Base-by-base conservation (phyloP, 2,797 vertebrate species). In the Diglossa cyanea region DNA sequence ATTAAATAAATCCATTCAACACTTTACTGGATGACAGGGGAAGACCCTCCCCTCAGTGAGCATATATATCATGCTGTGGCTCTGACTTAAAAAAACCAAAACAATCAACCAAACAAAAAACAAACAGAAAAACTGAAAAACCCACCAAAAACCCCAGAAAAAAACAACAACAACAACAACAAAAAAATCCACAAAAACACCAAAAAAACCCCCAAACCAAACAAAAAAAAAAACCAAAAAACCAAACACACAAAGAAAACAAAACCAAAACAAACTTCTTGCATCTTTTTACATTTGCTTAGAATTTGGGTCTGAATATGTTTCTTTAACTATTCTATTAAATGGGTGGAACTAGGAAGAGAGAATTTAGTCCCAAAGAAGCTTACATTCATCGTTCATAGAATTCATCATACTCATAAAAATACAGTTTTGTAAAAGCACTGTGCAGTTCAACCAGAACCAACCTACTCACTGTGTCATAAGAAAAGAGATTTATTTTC, bases 81-180 rank as follows among this genome's bases (percentile, higher is more conserved):
- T 71, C 23, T 51, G 11, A 58, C 33, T 25, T 7, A 30, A 57
- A 37, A 31, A 21, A 44, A 24, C 4, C 1, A 53, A 37, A 30
- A 9, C 8, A 30, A 31, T 14, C 18, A 51, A 39, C 35, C 4
- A 24, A 31, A 14, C 4, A 11, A 33, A 55, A 30, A 18, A 35
- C 3, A 26, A 26, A 35, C 9, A 10, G 33, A 16, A 62, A 62
- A 31, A 51, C 26, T 50, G 17, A 5, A 30, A 28, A 51, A 50
- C 6, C 31, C 53, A n/a, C 13, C 8, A 18, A 39, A 60, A 39
- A 19, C 25, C 26, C 26, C 23, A 26, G 16, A 25, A 50, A 50
- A 28, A 3, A 30, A 21, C 7, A 7, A 13, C 10, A 21, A 3
- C 2, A 26, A 6, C 2, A 26, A 9, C n/a, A 25, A 14, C 6